Base-by-base conservation (phyloP, 2,888 invertebrate genomes). In the Cremastinae sp. region DNA sequence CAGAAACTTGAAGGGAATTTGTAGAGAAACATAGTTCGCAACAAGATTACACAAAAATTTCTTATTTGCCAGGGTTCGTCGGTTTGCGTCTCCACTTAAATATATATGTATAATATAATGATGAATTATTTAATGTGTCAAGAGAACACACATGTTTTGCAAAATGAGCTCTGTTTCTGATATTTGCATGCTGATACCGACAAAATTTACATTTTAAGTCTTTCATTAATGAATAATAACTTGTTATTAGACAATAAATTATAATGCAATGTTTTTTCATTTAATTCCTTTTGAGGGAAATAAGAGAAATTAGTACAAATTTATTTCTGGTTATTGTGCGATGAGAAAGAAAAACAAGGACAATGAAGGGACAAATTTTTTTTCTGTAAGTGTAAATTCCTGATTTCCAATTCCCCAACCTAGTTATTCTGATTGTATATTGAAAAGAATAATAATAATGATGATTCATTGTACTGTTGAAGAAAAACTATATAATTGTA, bases 201-300 rank as follows among this genome's bases (percentile, higher is more conserved):
- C 20, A 9, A 45, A 55, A 62, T 70, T 45, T 70, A 56, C 16
- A 51, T 18, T 18, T 45, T 55, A 70, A 70, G 53, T 45, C 43
- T 9, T 35, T 53, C 43, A 37, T 45, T 61, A 22, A 47, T 7
- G 18, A 20, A 61, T 70, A 53, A 56, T 51, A 43, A 61, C 37
- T 51, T 55, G 61, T 70, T 70, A 62, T 22, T 14, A 41, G 45
- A 45, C 69, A n/a, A 78, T 62, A 62, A n/a, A 59, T 43, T 74
- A 62, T 43, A 61, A 56, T 65, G 51, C 39, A 78, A 94, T 95
- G 93, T 89, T 62, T 73, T 70, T 72, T 70, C 51, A 70, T 64
- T 59, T 37, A 55, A 45, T 61, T 69, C 10, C 14, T 45, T 56
- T 20, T 71, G 39, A 78, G 68, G 80, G 73, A 76, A 65, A 77